Percentiles rank a stretch among this genome's conserved stretches.
Evolutionary conservation across 2,888 invertebrate genomes (phyloP).

Genomic region (Drosophila paramelanica): DNA sequence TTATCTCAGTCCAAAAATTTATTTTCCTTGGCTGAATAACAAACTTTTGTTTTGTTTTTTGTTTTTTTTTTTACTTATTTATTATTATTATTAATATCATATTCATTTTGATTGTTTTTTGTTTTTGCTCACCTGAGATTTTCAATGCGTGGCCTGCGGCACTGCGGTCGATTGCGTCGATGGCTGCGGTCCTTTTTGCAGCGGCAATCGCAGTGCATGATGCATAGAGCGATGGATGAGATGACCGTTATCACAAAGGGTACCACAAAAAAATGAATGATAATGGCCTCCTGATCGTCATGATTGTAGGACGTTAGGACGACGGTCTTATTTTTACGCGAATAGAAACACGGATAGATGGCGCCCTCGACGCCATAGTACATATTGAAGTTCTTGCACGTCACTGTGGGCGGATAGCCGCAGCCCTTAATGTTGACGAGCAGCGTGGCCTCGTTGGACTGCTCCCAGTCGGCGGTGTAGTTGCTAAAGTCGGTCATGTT

Average conservation of each 20-base stretch:
- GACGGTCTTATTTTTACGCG: constrained; percentile 92
- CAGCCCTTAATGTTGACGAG: constrained; percentile 96
- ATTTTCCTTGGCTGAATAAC: too few relatives aligned
- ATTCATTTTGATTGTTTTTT: background rate
- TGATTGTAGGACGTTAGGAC: constrained; percentile 93
- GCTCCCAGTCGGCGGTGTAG: constrained; percentile 84
- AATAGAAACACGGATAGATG: constrained; percentile 94
- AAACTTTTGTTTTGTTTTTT: too few relatives aligned
- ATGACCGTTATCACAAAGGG: constrained; percentile 93
- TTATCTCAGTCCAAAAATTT: too few relatives aligned
- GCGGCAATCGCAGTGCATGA: constrained; percentile 94
- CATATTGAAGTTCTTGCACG: constrained; percentile 91
- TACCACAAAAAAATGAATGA: constrained; percentile 93
- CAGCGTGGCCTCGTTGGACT: constrained; percentile 86
- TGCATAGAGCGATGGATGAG: constrained; percentile 93
- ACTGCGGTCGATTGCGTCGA: constrained; percentile 86
- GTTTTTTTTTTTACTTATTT: too few relatives aligned
- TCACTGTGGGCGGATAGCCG: constrained; percentile 94
- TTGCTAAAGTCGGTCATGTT: constrained; percentile 84
- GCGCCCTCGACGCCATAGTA: constrained; percentile 91
- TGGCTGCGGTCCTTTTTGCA: constrained; percentile 89
- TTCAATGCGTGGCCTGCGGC: constrained; percentile 87
- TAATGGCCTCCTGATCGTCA: constrained; percentile 92
- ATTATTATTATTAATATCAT: too few relatives aligned
- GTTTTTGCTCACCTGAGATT: constrained; percentile 86